These are phyloP conservation scores for Sminthurinus aureus DNA, from an alignment of 2,888 invertebrate genomes.

Conservation along the genomic window DNA sequence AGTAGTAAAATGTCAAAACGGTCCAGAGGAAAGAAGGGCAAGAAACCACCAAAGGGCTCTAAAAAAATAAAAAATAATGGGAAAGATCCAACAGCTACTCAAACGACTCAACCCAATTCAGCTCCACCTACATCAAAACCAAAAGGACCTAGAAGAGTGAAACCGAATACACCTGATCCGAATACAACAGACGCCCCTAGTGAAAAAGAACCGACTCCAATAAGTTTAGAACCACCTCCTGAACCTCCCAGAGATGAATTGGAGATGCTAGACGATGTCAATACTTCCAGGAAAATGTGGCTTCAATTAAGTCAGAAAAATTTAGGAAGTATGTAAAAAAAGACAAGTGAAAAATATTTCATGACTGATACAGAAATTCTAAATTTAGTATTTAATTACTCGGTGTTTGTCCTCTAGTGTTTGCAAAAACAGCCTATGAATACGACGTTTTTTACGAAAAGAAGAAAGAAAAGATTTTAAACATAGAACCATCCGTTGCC, in stretches of 20 bases:
- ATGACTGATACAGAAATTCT: no score
- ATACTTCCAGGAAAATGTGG: not conserved
- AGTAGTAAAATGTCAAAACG: no score
- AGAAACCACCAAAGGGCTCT: no score
- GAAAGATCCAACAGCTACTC: not conserved
- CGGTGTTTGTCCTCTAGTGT: slow-evolving; percentile 11
- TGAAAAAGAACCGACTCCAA: not conserved
- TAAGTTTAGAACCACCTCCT: not conserved
- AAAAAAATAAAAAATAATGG: no score
- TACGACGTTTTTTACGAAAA: slow-evolving; percentile 16
- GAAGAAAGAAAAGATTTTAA: slow-evolving; percentile 16
- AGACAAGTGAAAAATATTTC: not conserved
- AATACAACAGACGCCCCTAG: not conserved
- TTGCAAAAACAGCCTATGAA: slow-evolving; percentile 21
- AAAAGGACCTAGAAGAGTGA: not conserved
- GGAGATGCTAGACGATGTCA: not conserved
- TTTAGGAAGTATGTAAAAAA: not conserved
- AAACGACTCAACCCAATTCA: not conserved
- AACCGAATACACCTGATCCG: not conserved
- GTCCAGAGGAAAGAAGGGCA: not conserved
- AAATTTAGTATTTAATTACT: no score
- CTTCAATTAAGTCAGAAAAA: not conserved
- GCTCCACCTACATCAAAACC: not conserved
- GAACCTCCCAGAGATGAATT: not conserved
- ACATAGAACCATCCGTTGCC: not conserved